Base-by-base conservation (phyloP, 2,113 vertebrate genomes). In the Tachysurus vachellii region DNA sequence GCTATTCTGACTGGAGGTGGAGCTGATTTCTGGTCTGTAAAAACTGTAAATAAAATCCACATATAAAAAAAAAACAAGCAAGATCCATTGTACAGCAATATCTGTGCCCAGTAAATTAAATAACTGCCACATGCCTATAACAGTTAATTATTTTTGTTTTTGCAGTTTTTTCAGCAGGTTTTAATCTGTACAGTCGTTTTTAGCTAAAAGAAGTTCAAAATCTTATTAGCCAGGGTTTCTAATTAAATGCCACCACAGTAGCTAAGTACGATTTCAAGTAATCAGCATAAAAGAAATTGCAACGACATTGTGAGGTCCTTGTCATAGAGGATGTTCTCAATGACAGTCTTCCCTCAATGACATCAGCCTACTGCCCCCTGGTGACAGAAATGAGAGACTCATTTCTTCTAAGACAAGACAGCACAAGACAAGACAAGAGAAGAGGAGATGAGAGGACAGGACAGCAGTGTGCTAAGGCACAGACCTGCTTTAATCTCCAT, bases 271-370 rank as follows among this genome's bases (percentile, higher is more conserved):
- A 1, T 80, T 81, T 59, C 2, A 16, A 56, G 17, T 57, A 28
- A 80, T 85, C 85, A 84, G 83, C 84, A 83, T 83, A 44, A 91
- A 89, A 90, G 82, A 89, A 89, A 91, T 89, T 83, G 54, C 84
- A 82, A 89, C 79, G 88, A 71, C 90, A 82, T 88, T 64, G 90
- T 93, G 89, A 94, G 93, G 92, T 93, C 92, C 92, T 92, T 28
- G 83, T 87, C 89, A 90, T 80, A 88, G 88, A 93, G 89, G 92
- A 90, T 91, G 91, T 91, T 89, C 91, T 94, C 94, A 93, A 93
- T 94, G 93, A 94, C 94, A 93, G 83, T 76, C 91, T 85, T 61
- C 31, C 53, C 71, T 70, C 75, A 87, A 57, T 80, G 26, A 54
- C 53, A 76, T 75, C 23, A 64, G 79, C 87, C 85, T 88, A 89